A percentile compares a stretch with the other conserved stretches of the same genome.
These are phyloP conservation scores for Drosophila tanythrix DNA, from an alignment of 2,888 invertebrate genomes.

Conservation along the genomic window DNA sequence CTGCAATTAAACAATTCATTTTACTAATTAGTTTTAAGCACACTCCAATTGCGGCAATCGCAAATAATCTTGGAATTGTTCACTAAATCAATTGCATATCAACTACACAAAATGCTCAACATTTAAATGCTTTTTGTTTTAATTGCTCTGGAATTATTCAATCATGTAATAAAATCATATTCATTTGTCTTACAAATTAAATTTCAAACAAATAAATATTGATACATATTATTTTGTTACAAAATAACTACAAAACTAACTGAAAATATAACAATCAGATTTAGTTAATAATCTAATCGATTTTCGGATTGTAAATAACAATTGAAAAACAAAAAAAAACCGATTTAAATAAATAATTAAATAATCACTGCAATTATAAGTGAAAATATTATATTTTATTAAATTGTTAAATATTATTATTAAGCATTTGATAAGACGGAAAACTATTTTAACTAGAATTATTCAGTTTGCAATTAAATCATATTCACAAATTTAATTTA, in stretches of 20 bases:
- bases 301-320: neutral
- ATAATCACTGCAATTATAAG: neutral
- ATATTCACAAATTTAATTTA: too few relatives aligned
- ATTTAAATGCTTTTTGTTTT: neutral
- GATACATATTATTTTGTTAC: too few relatives aligned
- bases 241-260: neutral
- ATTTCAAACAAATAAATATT: too few relatives aligned
- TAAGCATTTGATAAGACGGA: too few relatives aligned
- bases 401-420: too few relatives aligned
- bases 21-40: constrained; percentile 46
- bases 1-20: constrained; percentile 52
- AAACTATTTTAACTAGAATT: too few relatives aligned
- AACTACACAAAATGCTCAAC: neutral
- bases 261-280: neutral
- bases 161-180: neutral
- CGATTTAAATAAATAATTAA: neutral
- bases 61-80: neutral
- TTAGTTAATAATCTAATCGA: too few relatives aligned
- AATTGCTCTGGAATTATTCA: neutral
- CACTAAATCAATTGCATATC: neutral
- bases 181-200: too few relatives aligned
- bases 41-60: constrained; percentile 1
- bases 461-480: too few relatives aligned
- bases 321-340: neutral
- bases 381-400: neutral